Evolutionary conservation across 2,797 vertebrate species (phyloP).

Genomic region (Cryptoblepharus egeriae): DNA sequence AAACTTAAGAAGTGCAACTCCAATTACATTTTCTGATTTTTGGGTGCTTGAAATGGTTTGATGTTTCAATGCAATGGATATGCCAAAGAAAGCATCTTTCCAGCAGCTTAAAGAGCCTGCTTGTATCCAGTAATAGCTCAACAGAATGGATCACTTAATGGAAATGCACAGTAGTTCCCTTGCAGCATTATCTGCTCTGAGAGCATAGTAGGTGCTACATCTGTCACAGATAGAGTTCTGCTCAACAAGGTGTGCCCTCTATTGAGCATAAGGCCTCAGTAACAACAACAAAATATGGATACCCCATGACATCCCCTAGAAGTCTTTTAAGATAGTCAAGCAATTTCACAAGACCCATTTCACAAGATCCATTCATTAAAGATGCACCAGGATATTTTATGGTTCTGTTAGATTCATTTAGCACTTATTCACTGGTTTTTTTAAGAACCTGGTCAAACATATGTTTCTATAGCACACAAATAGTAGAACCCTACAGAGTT

Average conservation of each 20-base stretch:
- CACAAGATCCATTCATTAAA: neutral
- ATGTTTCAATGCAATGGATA: neutral
- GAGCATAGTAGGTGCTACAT: too few species aligned
- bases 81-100: neutral
- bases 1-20: neutral
- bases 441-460: neutral
- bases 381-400: neutral
- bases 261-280: too few species aligned
- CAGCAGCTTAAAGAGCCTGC: neutral
- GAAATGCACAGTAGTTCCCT: neutral
- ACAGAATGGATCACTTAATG: neutral
- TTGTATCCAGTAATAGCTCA: neutral
- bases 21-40: neutral
- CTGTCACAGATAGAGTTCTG: too few species aligned
- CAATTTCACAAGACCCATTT: neutral
- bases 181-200: too few species aligned
- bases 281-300: too few species aligned
- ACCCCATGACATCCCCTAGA: too few species aligned
- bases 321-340: neutral
- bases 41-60: neutral
- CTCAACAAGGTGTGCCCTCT: too few species aligned
- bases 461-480: neutral
- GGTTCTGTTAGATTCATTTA: neutral
- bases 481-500: neutral
- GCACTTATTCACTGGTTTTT: neutral